Conservation (phyloP, 1,140 invertebrate species). For the Gonatopus flavifemur region DNA sequence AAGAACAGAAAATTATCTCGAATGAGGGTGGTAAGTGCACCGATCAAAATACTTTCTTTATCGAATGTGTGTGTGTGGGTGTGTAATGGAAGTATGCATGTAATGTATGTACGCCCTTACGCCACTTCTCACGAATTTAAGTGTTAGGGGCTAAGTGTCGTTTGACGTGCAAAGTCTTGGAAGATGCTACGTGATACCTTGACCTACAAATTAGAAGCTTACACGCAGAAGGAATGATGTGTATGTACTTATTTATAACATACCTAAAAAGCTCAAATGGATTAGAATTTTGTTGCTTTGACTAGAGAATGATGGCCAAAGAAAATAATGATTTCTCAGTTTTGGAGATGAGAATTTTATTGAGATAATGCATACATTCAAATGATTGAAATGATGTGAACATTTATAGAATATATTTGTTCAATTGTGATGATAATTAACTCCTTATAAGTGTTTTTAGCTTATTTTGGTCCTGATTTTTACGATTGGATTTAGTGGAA, state of each 20-base stretch:
- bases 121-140: slow-evolving; percentile 8
- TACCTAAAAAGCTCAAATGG: too few species aligned
- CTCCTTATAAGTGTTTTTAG: too few species aligned
- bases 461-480: too few species aligned
- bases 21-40: background rate
- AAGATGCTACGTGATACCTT: slow-evolving; percentile 14
- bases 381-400: too few species aligned
- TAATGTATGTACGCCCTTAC: background rate
- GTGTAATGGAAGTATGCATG: too few species aligned
- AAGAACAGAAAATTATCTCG: slow-evolving; percentile 20
- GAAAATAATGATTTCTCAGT: slow-evolving; percentile 16
- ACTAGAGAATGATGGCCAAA: too few species aligned
- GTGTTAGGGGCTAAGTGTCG: slow-evolving; percentile 2
- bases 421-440: too few species aligned
- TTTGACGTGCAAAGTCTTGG: slow-evolving; percentile 2
- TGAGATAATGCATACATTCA: too few species aligned
- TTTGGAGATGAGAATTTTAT: background rate
- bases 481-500: too few species aligned
- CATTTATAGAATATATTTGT: too few species aligned
- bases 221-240: slow-evolving; percentile 23
- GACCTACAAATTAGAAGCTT: slow-evolving; percentile 14
- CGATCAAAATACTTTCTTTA: background rate
- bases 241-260: too few species aligned
- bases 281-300: too few species aligned
- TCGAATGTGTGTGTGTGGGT: background rate